Conservation (phyloP, 2,797 vertebrate species). For the Tokudaia muenninki region DNA sequence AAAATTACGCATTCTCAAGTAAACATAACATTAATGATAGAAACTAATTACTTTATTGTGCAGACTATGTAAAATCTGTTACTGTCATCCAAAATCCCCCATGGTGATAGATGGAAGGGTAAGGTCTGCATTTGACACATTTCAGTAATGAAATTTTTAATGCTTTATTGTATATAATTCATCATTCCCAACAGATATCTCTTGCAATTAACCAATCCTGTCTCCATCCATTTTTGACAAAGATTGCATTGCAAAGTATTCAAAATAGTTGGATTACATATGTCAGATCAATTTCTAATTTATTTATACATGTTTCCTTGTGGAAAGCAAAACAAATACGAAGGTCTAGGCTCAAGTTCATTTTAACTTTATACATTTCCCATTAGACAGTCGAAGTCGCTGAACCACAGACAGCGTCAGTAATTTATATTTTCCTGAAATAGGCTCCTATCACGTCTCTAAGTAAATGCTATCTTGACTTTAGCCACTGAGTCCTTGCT, state of each 20-base stretch:
- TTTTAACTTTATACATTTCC: constrained; percentile 14
- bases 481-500: constrained; percentile 56
- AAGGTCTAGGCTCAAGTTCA: neutral
- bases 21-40: neutral
- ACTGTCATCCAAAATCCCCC: neutral
- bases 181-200: constrained; percentile 56
- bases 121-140: constrained; percentile 25
- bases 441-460: constrained; percentile 23
- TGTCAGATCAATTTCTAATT: constrained; percentile 54
- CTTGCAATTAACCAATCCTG: neutral
- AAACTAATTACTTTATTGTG: constrained; percentile 25
- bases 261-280: constrained; percentile 53
- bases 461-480: constrained; percentile 55
- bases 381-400: constrained; percentile 14
- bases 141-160: constrained; percentile 31
- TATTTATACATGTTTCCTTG: neutral
- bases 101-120: neutral
- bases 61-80: neutral
- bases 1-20: neutral
- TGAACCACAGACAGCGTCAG: neutral
- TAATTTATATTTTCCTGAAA: constrained; percentile 17
- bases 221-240: neutral
- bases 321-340: constrained; percentile 23
- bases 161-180: constrained; percentile 67
- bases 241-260: constrained; percentile 45